Base-by-base conservation (phyloP, 1,140 invertebrate genomes). In the Laupala kohalensis region DNA sequence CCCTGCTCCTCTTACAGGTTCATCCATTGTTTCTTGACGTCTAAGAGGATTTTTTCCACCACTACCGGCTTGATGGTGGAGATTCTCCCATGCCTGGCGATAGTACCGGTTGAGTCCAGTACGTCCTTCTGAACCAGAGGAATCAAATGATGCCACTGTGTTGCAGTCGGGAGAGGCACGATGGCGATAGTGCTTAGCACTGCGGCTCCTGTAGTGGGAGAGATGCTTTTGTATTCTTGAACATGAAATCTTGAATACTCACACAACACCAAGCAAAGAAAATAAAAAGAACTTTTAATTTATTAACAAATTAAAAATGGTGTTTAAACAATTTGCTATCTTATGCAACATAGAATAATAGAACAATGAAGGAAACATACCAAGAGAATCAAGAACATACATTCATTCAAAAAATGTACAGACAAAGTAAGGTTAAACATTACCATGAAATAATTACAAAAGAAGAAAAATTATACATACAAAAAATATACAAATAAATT, bases 31-130 rank as follows among this genome's bases (percentile, higher is more conserved):
- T 75, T 90, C 90, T 79, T 90, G 89, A 66, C 88, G 84, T 53
- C 85, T 81, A 13, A 88, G 80, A 2, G 84, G 84, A 76, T 86
- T 85, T 68, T 81, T 83, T 25, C 78, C 77, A 1, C 78, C 78
- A 15, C 53, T 28, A 23, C 66, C 72, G 28, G 37, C 71, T 19
- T 90, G 90, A 80, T 94, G 91, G 78, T 94, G 92, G 5, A 96
- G 84, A 79, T 95, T 94, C 77, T 95, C 92, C 94, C 94, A 96
- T 5, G 93, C 93, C 79, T 93, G 90, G 23, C 92, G 86, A 81
- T 96, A 96, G 77, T 90, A 90, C 75, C 92, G 87, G 79, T 94
- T 95, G 69, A 95, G 83, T 37, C 92, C 87, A 37, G 85, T 88
- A 64, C 92, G 85, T 19, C 91, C 92, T 75, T 93, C 92, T 0